Conservation (phyloP, 2,113 vertebrate species). For the Pardalotus punctatus region DNA sequence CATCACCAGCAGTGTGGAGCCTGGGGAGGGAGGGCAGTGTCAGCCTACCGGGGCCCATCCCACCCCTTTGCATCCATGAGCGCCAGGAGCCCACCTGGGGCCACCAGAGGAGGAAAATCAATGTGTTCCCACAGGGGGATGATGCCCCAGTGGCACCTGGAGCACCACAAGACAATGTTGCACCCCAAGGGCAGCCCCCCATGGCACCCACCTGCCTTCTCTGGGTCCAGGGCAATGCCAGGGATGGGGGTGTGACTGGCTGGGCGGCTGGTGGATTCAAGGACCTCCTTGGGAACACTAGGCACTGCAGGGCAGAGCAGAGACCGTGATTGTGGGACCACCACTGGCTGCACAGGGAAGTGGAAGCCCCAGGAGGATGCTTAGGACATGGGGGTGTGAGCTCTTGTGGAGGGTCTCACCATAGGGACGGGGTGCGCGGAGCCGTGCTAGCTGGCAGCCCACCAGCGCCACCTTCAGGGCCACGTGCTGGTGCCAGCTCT, state of each 20-base stretch:
- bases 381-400: rapidly evolving
- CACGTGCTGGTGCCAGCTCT: conserved; percentile 68
- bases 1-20: conserved; percentile 64
- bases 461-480: conserved; percentile 75
- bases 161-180: not conserved
- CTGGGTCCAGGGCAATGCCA: not conserved
- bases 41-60: not conserved
- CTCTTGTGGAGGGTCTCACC: not conserved
- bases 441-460: conserved; percentile 70
- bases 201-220: conserved; percentile 29
- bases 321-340: rapidly evolving
- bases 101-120: not conserved
- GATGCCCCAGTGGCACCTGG: not conserved
- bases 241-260: not conserved
- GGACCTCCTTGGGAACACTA: not conserved
- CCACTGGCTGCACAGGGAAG: rapidly evolving
- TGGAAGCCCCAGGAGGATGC: rapidly evolving
- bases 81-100: not conserved
- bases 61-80: not conserved
- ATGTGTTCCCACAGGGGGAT: not conserved
- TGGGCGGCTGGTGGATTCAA: not conserved
- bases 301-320: not conserved
- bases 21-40: conserved; percentile 43
- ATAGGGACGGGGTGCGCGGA: not conserved
- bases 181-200: not conserved